Percentiles rank a stretch among this genome's conserved stretches.
Evolutionary conservation across 2,797 vertebrate species (phyloP).

Genomic region (Poecilia picta): DNA sequence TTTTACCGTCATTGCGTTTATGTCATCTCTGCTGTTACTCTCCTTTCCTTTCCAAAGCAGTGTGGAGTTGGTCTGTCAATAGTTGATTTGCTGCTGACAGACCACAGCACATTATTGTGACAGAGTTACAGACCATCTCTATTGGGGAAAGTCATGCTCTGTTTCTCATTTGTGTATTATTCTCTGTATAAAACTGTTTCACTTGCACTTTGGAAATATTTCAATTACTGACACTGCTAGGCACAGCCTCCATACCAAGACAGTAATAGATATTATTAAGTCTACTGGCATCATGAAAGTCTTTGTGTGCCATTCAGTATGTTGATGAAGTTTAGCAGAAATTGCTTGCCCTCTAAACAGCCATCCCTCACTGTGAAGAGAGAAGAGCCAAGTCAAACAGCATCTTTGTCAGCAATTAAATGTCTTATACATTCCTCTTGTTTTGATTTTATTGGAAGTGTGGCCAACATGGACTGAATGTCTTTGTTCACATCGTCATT

Average conservation of each 20-base stretch:
- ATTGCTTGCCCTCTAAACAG: no score
- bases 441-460: no score
- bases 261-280: conserved; percentile 9
- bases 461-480: no score
- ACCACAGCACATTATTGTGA: not conserved
- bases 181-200: not conserved
- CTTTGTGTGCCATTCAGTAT: no score
- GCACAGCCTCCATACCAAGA: not conserved
- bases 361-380: no score
- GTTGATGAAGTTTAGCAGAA: no score
- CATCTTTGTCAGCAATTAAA: no score
- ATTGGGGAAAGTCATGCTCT: not conserved
- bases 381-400: no score
- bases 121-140: not conserved
- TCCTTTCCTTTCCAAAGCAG: not conserved
- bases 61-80: not conserved
- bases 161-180: not conserved
- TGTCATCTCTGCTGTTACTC: not conserved
- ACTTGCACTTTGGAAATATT: not conserved
- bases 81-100: not conserved
- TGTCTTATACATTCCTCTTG: no score
- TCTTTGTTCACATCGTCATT: no score
- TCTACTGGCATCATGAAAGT: no score
- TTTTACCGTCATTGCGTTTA: not conserved
- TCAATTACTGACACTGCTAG: not conserved